Base-by-base conservation (phyloP, 1,140 invertebrate genomes). In the Saccostrea echinata region DNA sequence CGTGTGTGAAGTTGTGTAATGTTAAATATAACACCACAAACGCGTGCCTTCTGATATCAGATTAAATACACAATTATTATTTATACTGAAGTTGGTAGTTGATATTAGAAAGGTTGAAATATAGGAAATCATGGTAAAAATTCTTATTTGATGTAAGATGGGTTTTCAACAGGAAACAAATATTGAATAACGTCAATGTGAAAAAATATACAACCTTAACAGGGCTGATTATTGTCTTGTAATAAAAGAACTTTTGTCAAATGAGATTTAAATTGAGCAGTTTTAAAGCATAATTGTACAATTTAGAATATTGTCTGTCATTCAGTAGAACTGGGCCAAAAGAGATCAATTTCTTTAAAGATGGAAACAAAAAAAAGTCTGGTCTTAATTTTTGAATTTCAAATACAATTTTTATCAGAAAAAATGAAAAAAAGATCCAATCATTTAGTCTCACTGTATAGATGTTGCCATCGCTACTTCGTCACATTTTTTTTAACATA, bases 131-230 rank as follows among this genome's bases (percentile, higher is more conserved):
- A 12, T 4, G 33, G 30, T 16, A 11, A 33, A 11, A 16, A 33
- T 12, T 24, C 27, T 76, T 33, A 33, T 76, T 76, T 76, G 68
- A 76, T 76, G 68, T 76, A 11, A 76, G 11, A 76, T 76, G 27
- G 2, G 68, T 76, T 64, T 76, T 33, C 68, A 33, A 12, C 68
- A 27, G 68, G 68, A 76, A 76, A 76, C 68, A 33, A 33, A 76
- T 76, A 0, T 30, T 33, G 9, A 30, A 76, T 76, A 33, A 76
- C 68, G 13, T 27, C 24, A 30, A 30, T 30, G 68, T 76, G 68
- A 16, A 76, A 30, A 33, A 3, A 21, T 33, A 35, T 33, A 33
- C 16, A 30, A 76, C 13, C 24, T 16, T 30, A 30, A 76, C 13
- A 27, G 27, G 16, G 16, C 24, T 16, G 3, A 3, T 16, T 30